Evolutionary conservation across 2,888 invertebrate genomes (phyloP).

Genomic region (Poecilus cupreus): DNA sequence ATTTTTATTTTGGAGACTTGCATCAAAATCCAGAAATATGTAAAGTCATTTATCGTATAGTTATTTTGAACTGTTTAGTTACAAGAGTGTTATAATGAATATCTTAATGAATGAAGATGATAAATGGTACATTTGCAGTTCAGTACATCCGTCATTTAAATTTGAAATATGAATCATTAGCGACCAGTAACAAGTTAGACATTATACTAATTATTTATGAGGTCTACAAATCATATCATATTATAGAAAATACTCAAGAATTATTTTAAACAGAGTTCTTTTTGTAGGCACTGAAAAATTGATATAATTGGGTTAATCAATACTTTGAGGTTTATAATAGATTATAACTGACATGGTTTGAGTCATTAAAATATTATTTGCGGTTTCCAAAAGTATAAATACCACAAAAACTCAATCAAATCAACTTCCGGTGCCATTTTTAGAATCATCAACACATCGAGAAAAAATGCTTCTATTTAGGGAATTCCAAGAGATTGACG

Average conservation of each 20-base stretch:
- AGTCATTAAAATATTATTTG: background rate
- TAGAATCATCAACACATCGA: background rate
- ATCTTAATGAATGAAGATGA: conserved; percentile 30
- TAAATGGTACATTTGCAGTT: conserved; percentile 27
- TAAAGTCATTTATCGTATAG: background rate
- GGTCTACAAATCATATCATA: background rate
- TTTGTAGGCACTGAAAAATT: too few relatives aligned
- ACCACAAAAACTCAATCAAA: background rate
- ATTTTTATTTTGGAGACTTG: too few relatives aligned
- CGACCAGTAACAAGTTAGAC: background rate
- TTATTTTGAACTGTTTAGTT: conserved; percentile 19
- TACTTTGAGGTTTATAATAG: background rate
- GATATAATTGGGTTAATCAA: background rate
- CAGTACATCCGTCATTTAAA: conserved; percentile 25
- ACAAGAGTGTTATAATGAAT: background rate
- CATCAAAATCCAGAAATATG: background rate
- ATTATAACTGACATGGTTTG: too few relatives aligned
- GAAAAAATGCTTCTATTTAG: background rate
- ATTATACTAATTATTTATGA: conserved; percentile 14
- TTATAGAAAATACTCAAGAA: background rate
- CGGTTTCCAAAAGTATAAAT: conserved; percentile 6
- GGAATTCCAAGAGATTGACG: conserved; percentile 17
- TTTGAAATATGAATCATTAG: conserved; percentile 40
- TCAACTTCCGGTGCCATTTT: background rate
- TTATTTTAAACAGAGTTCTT: too few relatives aligned